Conservation (phyloP, 2,888 invertebrate genomes). For the Scelioninae gen. 1 region DNA sequence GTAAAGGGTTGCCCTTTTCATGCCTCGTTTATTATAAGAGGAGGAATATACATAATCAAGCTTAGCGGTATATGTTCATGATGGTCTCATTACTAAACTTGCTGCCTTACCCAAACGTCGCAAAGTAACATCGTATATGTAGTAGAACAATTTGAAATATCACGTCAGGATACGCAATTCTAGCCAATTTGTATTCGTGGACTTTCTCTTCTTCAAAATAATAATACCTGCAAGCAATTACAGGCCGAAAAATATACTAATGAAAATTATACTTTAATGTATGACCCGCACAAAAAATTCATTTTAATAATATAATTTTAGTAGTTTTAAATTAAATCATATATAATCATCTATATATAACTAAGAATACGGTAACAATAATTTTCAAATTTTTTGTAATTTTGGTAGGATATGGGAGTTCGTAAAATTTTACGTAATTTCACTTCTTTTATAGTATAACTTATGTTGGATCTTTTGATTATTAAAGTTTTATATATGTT, state of each 20-base stretch:
- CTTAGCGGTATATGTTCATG: constrained; percentile 41
- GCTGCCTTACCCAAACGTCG: constrained; percentile 12
- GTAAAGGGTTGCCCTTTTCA: constrained; percentile 26
- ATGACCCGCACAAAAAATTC: background rate
- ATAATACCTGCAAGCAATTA: background rate
- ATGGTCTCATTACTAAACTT: constrained; percentile 44
- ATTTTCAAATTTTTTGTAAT: too few species aligned
- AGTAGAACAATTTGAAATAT: constrained; percentile 30
- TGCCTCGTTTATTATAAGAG: constrained; percentile 33
- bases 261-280: background rate
- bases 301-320: too few species aligned
- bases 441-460: too few species aligned
- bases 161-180: constrained; percentile 7
- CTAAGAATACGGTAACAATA: too few species aligned
- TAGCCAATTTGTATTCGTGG: constrained; percentile 9
- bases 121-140: constrained; percentile 14
- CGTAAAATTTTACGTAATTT: too few species aligned
- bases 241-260: too few species aligned
- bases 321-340: too few species aligned
- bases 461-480: too few species aligned
- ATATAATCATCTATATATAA: too few species aligned
- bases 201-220: background rate
- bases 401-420: too few species aligned
- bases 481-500: too few species aligned
- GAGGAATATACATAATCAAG: constrained; percentile 49